Percentiles rank a stretch among this genome's conserved stretches.
These are phyloP conservation scores for Capitella teleta DNA, from an alignment of 1,140 invertebrate species.

Conservation along the genomic window DNA sequence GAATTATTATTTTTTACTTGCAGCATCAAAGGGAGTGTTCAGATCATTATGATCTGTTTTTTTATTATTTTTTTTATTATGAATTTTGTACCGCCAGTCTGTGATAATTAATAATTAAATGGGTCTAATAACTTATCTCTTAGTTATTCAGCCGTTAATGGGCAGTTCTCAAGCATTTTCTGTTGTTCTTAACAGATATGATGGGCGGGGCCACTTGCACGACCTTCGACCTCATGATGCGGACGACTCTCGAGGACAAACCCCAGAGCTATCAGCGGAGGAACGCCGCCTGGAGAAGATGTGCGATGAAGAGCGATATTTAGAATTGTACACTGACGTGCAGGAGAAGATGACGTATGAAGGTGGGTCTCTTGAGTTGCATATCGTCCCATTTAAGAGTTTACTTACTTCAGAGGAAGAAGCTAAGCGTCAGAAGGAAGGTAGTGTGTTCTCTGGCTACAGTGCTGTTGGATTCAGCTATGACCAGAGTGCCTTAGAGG, in stretches of 20 bases:
- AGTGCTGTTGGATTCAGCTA: slow-evolving; percentile 74
- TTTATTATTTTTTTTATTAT: no score
- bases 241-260: slow-evolving; percentile 27
- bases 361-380: slow-evolving; percentile 18
- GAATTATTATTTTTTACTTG: no score
- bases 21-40: no score
- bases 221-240: slow-evolving; percentile 34
- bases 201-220: slow-evolving; percentile 56
- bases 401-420: slow-evolving; percentile 64
- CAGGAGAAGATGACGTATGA: slow-evolving; percentile 33
- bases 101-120: no score
- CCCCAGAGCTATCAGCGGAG: slow-evolving; percentile 52
- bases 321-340: slow-evolving; percentile 66
- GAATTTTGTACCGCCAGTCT: no score
- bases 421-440: slow-evolving; percentile 67
- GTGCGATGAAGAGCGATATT: slow-evolving; percentile 41
- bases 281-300: slow-evolving; percentile 29
- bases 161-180: no score
- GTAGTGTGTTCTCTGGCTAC: slow-evolving; percentile 56
- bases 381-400: neutral
- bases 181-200: slow-evolving; percentile 62
- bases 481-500: slow-evolving; percentile 42
- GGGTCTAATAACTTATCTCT: no score
- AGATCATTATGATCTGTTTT: no score
- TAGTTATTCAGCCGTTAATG: no score